Conservation (phyloP, 2,888 invertebrate genomes). For the Cheilosia variabilis region DNA sequence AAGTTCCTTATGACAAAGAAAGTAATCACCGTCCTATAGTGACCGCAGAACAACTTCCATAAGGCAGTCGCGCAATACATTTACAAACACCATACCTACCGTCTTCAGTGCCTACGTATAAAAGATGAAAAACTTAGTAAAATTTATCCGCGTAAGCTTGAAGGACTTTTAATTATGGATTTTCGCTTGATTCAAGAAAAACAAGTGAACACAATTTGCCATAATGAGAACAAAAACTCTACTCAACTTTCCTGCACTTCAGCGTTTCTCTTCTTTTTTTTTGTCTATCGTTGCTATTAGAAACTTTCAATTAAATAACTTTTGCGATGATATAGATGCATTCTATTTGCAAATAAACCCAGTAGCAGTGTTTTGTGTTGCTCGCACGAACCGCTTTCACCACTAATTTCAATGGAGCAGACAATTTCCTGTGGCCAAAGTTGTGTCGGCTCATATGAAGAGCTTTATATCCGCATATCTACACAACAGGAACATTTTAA, state of each 20-base stretch:
- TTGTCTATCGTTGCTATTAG: conserved; percentile 28
- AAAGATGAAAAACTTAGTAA: conserved; percentile 44
- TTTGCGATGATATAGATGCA: conserved; percentile 58
- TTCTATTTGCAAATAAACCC: conserved; percentile 58
- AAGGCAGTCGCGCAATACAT: conserved; percentile 50
- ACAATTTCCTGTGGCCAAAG: conserved; percentile 57
- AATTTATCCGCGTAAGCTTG: conserved; percentile 59
- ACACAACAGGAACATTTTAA: conserved; percentile 5
- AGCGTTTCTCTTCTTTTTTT: conserved; percentile 11
- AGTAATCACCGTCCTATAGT: conserved; percentile 65
- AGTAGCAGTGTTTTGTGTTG: conserved; percentile 14
- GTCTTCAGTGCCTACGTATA: conserved; percentile 31
- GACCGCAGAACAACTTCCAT: conserved; percentile 49
- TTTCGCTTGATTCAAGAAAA: conserved; percentile 62
- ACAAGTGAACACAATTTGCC: conserved; percentile 71
- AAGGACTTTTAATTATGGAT: conserved; percentile 73
- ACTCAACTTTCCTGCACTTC: conserved; percentile 54
- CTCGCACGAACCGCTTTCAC: conserved; percentile 41
- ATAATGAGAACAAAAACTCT: conserved; percentile 41
- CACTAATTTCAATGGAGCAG: conserved; percentile 44
- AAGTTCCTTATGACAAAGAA: conserved; percentile 36
- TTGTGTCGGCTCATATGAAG: conserved; percentile 34
- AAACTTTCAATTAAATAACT: conserved; percentile 71
- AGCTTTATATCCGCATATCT: background rate
- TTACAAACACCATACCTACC: conserved; percentile 41